Conservation (phyloP, 2,113 vertebrate genomes). For the Sinosuthora webbiana region DNA sequence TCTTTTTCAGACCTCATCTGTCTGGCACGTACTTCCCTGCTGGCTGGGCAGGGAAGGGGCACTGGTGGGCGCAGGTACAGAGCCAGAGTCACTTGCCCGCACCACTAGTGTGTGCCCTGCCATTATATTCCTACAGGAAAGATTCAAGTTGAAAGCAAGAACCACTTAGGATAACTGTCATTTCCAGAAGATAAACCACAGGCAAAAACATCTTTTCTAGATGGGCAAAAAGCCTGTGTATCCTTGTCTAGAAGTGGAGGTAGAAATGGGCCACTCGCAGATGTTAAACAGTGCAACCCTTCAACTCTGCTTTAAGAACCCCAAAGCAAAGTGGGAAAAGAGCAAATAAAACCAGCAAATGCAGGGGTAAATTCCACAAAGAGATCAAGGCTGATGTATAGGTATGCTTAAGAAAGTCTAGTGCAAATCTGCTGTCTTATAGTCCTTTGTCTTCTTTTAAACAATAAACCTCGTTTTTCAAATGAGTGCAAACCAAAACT, state of each 20-base stretch:
- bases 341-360: neutral
- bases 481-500: neutral
- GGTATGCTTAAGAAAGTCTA: neutral
- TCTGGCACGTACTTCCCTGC: accelerated
- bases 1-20: neutral
- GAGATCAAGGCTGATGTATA: neutral
- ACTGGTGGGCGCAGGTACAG: neutral
- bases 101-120: accelerated
- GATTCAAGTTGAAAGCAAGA: neutral
- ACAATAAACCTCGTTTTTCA: neutral
- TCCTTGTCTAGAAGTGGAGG: neutral
- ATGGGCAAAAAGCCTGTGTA: neutral
- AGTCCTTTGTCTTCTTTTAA: neutral
- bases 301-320: neutral
- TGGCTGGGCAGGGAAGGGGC: neutral
- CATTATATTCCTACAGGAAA: neutral
- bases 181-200: neutral
- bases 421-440: neutral
- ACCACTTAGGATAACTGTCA: neutral
- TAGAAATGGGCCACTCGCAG: neutral
- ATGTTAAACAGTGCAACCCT: neutral
- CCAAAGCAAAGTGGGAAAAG: neutral
- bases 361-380: neutral
- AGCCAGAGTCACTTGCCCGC: neutral
- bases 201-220: neutral